Conservation (phyloP, 1,140 invertebrate genomes). For the Pseudomyrmex flavicornis region DNA sequence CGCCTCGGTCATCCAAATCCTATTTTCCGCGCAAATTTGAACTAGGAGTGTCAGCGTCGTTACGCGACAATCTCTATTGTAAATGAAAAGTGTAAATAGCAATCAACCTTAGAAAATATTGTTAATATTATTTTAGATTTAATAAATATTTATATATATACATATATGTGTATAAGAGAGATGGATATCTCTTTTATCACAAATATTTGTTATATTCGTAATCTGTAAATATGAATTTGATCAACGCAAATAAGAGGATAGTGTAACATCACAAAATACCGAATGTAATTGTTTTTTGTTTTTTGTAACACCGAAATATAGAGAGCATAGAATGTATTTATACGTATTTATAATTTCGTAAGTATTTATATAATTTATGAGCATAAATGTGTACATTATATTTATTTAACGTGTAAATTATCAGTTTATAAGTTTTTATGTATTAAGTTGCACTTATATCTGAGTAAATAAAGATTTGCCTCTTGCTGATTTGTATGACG, state of each 20-base stretch:
- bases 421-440: constrained; percentile 31
- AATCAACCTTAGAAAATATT: constrained; percentile 10
- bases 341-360: too few species aligned
- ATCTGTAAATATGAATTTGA: constrained; percentile 32
- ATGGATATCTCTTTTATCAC: not conserved
- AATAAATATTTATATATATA: too few species aligned
- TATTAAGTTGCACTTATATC: constrained; percentile 17
- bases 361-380: constrained; percentile 51
- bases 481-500: constrained; percentile 7
- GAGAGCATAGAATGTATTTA: too few species aligned
- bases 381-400: constrained; percentile 41
- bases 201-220: constrained; percentile 16
- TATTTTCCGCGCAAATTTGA: constrained; percentile 7
- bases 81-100: not conserved
- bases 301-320: not conserved
- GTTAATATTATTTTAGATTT: not conserved
- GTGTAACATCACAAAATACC: not conserved
- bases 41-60: not conserved
- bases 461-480: constrained; percentile 38
- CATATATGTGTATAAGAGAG: not conserved
- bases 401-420: constrained; percentile 64
- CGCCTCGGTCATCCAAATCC: constrained; percentile 23
- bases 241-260: not conserved
- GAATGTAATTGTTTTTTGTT: not conserved
- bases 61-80: not conserved